Evolutionary conservation across 64 coral and sea anemone genomes (phyloP).

Genomic region (Montipora sp.): DNA sequence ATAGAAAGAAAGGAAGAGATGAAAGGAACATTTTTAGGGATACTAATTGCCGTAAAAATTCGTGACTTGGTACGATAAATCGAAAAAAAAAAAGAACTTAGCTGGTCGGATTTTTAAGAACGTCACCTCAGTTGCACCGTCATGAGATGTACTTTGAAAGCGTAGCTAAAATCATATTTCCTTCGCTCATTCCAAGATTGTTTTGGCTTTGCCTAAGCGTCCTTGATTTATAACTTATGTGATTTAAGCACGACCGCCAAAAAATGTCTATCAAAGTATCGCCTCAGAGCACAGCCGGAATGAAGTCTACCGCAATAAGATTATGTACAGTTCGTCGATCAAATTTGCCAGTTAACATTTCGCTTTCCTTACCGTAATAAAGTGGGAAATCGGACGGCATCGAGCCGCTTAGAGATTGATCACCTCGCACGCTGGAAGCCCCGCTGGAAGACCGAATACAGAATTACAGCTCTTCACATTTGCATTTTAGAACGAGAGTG

Average conservation of each 20-base stretch:
- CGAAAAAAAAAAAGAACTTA: background rate
- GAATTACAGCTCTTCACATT: background rate
- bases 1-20: background rate
- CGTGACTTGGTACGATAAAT: background rate
- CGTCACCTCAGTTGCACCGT: background rate
- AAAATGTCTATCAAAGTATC: background rate
- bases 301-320: background rate
- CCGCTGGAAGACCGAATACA: background rate
- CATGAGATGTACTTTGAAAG: background rate
- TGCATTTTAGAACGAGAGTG: conserved; percentile 42
- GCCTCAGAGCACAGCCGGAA: too few species aligned
- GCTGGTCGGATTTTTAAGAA: background rate
- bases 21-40: background rate
- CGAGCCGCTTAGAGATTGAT: background rate
- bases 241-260: background rate
- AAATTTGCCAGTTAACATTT: background rate
- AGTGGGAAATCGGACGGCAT: conserved; percentile 28
- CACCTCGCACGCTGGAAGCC: background rate
- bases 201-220: background rate
- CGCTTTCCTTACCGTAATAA: conserved; percentile 41
- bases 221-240: conserved; percentile 4
- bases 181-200: background rate
- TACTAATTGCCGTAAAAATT: background rate
- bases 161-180: background rate
- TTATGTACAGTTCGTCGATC: background rate